Evolutionary conservation across 2,113 vertebrate species (phyloP), one percentile per base, ranked within the genome.

Genomic region (Seriola rivoliana): DNA sequence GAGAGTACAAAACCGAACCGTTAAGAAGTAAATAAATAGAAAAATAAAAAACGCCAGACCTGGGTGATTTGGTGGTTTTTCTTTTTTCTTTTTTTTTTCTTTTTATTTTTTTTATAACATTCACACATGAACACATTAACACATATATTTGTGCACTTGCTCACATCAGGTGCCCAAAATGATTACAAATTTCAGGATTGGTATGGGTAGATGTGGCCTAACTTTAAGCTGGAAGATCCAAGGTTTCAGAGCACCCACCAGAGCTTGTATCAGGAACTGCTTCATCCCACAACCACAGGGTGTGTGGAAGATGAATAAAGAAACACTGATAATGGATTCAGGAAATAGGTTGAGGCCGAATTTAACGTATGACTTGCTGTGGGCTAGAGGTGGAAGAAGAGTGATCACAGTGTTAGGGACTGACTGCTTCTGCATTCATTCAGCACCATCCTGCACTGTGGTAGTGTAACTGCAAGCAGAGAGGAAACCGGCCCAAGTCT

Each of bases 291-390:
- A 78, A 55, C 75, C 60, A 32, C 75, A 34, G 75, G 71, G 59
- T 46, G 57, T 57, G 57, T 58, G 36, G 71, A 87, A 88, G 91
- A 91, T 91, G 88, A 91, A 90, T 88, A 76, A 82, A 88, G 78
- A 86, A 84, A 81, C 91, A 89, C 54, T 86, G 84, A 87, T 87
- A 86, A 93, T 87, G 75, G 84, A 89, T 88, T 88, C 91, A 85
- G 85, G 84, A 90, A 91, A 89, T 85, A 81, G 76, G 74, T 36
- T 75, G 78, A 82, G 80, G 89, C 78, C 80, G 81, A 90, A 89
- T 89, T 85, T 84, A 85, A 92, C 84, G 89, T 82, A 42, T 72
- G 84, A 87, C 75, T 29, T 69, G 79, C 88, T 85, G 81, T 82
- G 75, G 85, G 86, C 81, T 63, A 72, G 86, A 81, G 75, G 84